phyloP scores from a whole-genome alignment of 2,797 vertebrate genomes.

The Rhadinocentrus ornatus region DNA sequence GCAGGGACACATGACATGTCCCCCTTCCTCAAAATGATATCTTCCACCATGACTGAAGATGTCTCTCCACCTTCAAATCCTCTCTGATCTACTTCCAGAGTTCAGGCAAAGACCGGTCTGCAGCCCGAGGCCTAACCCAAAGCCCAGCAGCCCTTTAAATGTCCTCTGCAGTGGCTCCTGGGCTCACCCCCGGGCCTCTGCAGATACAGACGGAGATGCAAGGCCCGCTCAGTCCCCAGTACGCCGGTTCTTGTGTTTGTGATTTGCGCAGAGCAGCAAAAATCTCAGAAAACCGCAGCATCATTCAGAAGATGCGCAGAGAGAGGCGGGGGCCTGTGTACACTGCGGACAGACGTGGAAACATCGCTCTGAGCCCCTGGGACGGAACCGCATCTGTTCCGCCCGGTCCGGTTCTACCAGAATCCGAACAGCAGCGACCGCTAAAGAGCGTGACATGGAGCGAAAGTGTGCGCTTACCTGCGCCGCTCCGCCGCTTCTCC shows the following conservation, averaged over 20 bases:
- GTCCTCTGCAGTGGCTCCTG: slow-evolving; percentile 54
- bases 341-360: slow-evolving; percentile 17
- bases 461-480: slow-evolving; percentile 70
- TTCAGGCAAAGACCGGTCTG: slow-evolving; percentile 29
- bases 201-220: slow-evolving; percentile 21
- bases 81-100: slow-evolving; percentile 26
- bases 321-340: slow-evolving; percentile 45
- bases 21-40: not conserved
- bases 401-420: not conserved
- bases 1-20: too few relatives aligned
- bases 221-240: slow-evolving; percentile 14
- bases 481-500: slow-evolving; percentile 39
- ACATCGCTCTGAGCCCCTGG: not conserved
- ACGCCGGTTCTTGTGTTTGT: slow-evolving; percentile 38
- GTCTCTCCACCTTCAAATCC: slow-evolving; percentile 12
- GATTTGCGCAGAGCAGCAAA: slow-evolving; percentile 80
- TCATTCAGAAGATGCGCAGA: slow-evolving; percentile 75
- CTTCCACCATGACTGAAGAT: slow-evolving; percentile 1
- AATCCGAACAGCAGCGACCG: slow-evolving; percentile 39
- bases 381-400: slow-evolving; percentile 13
- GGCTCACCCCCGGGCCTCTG: slow-evolving; percentile 38
- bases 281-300: slow-evolving; percentile 71
- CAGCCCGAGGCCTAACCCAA: slow-evolving; percentile 53
- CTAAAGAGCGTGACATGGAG: not conserved
- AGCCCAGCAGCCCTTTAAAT: slow-evolving; percentile 54